Base-by-base conservation (phyloP, 1,140 invertebrate genomes). In the Bombus affinis region DNA sequence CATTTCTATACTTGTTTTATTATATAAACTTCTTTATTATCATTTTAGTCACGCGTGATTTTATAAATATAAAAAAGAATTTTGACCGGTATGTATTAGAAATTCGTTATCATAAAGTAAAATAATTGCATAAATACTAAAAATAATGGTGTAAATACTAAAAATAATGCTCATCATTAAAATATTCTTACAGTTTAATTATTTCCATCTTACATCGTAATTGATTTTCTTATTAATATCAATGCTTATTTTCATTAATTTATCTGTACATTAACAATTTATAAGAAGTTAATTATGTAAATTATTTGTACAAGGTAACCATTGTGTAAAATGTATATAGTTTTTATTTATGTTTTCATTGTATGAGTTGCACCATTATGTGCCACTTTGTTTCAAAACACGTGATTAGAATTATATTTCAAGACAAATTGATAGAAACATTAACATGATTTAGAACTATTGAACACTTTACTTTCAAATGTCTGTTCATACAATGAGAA, bases 21-120 rank as follows among this genome's bases (percentile, higher is more conserved):
- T 57, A 75, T 25, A 28, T 74, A 74, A 3, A 8, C 13, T 32
- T 28, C 10, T 37, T 80, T 75, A 53, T 83, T 76, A 62, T 66
- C 32, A 13, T 53, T 39, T 68, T 39, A 68, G 10, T 47, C 72
- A 71, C 5, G 47, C 47, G 18, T 10, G 57, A 59, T 57, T 44
- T 73, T 87, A 87, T n/a, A 57, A 81, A 79, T 87, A 87, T 0
- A 83, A 89, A 89, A 90, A 90, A 85, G 87, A 87, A 90, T 82
- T 85, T 90, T 85, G 77, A 89, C 82, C 62, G 65, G 66, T 78
- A 87, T 85, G 76, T 68, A 39, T 85, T n/a, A 70, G 68, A 78
- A 53, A 70, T 57, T 71, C 71, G 57, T 81, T 70, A 73, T 71
- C 81, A 81, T 83, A 80, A 80, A 22, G 47, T 53, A 53, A 22